Conservation (phyloP, 1,140 invertebrate genomes). For the Drosophila repleta region DNA sequence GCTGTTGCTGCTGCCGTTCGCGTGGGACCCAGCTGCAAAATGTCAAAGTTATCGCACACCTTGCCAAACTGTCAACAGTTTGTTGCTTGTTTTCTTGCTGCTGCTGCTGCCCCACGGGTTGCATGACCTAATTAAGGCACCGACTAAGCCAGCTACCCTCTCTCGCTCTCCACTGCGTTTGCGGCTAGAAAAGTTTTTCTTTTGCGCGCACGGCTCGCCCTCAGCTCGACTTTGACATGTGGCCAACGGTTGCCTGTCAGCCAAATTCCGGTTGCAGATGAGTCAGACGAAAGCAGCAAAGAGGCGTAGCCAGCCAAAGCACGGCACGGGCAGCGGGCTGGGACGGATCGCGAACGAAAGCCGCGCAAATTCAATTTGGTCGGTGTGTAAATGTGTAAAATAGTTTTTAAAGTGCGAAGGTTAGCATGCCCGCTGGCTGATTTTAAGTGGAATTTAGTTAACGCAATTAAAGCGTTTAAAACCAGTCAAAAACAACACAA, state of each 20-base stretch:
- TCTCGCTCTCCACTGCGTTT: constrained; percentile 32
- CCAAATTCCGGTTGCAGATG: constrained; percentile 74
- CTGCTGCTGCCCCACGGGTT: constrained; percentile 44
- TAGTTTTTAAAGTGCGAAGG: constrained; percentile 39
- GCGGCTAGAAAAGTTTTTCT: constrained; percentile 72
- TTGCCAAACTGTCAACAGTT: constrained; percentile 49
- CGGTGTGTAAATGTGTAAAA: constrained; percentile 41
- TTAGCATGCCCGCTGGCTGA: constrained; percentile 37
- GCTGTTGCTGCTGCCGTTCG: constrained; percentile 19
- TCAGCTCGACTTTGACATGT: constrained; percentile 68
- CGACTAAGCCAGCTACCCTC: constrained; percentile 14
- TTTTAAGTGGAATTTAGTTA: constrained; percentile 46
- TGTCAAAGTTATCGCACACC: constrained; percentile 55
- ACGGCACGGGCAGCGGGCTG: neutral
- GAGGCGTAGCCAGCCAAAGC: neutral
- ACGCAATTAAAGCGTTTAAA: constrained; percentile 36
- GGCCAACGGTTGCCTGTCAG: constrained; percentile 57
- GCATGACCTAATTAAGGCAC: constrained; percentile 66
- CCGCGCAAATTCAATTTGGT: constrained; percentile 46
- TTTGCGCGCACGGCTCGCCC: constrained; percentile 46
- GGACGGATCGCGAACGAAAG: constrained; percentile 41
- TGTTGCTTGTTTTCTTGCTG: constrained; percentile 18
- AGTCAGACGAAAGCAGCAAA: constrained; percentile 36
- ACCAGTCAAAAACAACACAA: constrained; percentile 23
- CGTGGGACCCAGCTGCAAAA: constrained; percentile 50